Evolutionary conservation across 1,140 invertebrate species (phyloP).

Genomic region (Drosophila malerkotliana): DNA sequence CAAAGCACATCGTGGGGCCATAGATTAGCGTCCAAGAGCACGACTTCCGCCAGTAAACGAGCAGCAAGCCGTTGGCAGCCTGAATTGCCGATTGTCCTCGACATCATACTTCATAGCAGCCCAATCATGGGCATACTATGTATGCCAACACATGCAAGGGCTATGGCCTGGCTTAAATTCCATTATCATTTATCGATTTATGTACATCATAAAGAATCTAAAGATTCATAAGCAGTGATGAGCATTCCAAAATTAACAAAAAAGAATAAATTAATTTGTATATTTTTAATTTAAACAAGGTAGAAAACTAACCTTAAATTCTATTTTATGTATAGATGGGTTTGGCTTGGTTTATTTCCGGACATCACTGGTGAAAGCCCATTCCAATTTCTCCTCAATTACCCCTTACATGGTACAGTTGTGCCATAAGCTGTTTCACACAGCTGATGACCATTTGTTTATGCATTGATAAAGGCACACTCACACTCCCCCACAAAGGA

Average conservation of each 20-base stretch:
- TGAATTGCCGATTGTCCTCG: conserved; percentile 44
- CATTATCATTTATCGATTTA: conserved; percentile 40
- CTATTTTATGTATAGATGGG: neutral
- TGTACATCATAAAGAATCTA: conserved; percentile 20
- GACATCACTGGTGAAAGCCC: neutral
- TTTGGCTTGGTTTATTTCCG: neutral
- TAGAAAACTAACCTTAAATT: neutral
- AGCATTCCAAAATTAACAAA: too few species aligned
- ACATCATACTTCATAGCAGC: neutral
- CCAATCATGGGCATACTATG: neutral
- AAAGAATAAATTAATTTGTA: too few species aligned
- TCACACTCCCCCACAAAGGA: conserved; percentile 7
- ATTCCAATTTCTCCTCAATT: neutral
- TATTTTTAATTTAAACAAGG: too few species aligned
- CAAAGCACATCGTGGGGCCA: conserved; percentile 55
- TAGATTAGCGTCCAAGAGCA: conserved; percentile 70
- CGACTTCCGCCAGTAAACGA: conserved; percentile 55
- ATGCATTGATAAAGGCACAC: conserved; percentile 55
- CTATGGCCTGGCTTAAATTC: conserved; percentile 4
- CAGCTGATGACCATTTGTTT: conserved; percentile 67
- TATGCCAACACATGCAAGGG: neutral
- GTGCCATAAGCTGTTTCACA: conserved; percentile 20
- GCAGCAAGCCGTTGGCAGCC: conserved; percentile 33
- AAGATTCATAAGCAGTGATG: neutral
- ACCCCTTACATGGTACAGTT: conserved; percentile 1